phyloP scores from a whole-genome alignment of 2,888 invertebrate genomes.

The Parelbella ahira region DNA sequence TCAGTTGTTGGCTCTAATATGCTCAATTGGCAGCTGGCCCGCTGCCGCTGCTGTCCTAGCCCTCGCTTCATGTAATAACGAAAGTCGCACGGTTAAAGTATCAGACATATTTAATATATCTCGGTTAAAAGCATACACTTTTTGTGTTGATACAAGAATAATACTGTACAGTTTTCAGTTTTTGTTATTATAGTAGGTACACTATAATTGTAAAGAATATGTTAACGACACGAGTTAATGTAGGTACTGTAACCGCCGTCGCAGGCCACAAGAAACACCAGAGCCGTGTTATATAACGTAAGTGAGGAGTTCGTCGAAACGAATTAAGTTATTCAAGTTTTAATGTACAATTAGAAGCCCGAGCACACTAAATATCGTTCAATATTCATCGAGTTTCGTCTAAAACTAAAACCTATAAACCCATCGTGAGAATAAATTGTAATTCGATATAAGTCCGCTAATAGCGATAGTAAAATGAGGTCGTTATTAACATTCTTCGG shows the following conservation, averaged over 20 bases:
- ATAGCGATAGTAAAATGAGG: constrained; percentile 46
- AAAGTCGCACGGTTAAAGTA: constrained; percentile 6
- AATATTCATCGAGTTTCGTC: constrained; percentile 18
- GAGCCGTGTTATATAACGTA: neutral
- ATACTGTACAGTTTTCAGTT: no score
- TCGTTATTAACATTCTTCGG: constrained; percentile 48
- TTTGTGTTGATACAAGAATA: no score
- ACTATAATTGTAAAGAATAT: no score
- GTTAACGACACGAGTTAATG: neutral
- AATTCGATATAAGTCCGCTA: constrained; percentile 42
- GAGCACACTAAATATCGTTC: constrained; percentile 7
- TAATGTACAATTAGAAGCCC: constrained; percentile 1
- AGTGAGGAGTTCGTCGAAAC: neutral
- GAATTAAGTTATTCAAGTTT: neutral
- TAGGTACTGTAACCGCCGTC: neutral
- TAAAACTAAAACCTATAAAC: constrained; percentile 22
- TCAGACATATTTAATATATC: no score
- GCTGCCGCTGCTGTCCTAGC: constrained; percentile 12
- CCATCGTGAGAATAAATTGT: constrained; percentile 38
- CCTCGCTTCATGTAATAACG: constrained; percentile 15
- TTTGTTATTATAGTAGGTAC: no score
- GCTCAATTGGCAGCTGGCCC: constrained; percentile 20
- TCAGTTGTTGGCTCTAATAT: constrained; percentile 20
- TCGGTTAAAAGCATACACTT: no score
- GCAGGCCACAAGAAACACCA: neutral